Evolutionary conservation across 2,888 invertebrate genomes (phyloP).

Genomic region (Spicauda simplicius): DNA sequence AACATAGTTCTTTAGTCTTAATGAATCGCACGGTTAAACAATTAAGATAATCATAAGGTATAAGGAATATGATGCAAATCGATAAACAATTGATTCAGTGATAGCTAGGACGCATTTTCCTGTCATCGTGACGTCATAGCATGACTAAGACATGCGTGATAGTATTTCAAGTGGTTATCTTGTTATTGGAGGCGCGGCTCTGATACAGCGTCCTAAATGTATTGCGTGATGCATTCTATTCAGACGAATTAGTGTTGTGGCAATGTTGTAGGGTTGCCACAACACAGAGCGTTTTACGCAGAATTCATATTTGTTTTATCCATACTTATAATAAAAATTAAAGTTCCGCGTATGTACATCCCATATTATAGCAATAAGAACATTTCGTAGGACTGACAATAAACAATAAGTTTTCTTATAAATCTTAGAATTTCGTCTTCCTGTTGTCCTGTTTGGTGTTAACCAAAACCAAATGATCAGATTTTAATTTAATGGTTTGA

Average conservation of each 20-base stretch:
- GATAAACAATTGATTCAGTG: constrained; percentile 12
- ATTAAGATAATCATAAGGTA: background rate
- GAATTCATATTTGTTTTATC: too few species aligned
- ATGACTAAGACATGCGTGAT: constrained; percentile 28
- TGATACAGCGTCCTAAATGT: constrained; percentile 30
- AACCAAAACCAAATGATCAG: too few species aligned
- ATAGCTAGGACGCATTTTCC: constrained; percentile 30
- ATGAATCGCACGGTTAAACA: background rate
- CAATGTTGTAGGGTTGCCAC: constrained; percentile 9
- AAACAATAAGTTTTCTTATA: too few species aligned
- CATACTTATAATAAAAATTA: too few species aligned
- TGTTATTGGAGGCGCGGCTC: constrained; percentile 17
- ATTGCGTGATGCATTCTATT: constrained; percentile 43
- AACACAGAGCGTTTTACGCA: too few species aligned
- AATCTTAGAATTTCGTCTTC: too few species aligned
- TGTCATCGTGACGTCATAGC: constrained; percentile 36
- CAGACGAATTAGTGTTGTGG: constrained; percentile 39
- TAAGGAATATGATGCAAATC: constrained; percentile 9
- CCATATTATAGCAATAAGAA: too few species aligned
- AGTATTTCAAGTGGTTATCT: constrained; percentile 1
- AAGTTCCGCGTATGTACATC: too few species aligned
- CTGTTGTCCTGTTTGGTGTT: too few species aligned
- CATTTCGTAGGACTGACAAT: too few species aligned
- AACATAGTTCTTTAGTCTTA: constrained; percentile 1
- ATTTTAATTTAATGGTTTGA: too few species aligned